These are phyloP conservation scores for Scrobipalpa atriplicella DNA, from an alignment of 2,888 invertebrate genomes.

Conservation along the genomic window DNA sequence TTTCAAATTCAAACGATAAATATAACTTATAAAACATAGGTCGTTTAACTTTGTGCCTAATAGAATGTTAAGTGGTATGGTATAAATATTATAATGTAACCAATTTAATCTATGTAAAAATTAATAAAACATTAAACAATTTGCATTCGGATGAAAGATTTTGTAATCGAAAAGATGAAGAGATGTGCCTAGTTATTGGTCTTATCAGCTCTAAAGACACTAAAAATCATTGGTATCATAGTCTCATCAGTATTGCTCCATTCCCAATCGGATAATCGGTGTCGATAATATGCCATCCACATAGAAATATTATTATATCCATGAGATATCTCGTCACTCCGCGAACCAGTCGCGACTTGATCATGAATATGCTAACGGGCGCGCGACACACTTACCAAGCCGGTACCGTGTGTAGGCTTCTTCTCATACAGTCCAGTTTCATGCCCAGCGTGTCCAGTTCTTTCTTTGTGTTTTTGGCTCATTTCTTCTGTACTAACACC, in stretches of 20 bases:
- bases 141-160: background rate
- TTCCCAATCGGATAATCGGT: background rate
- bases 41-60: background rate
- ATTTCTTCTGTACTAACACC: background rate
- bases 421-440: background rate
- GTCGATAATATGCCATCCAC: background rate
- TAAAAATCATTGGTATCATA: too few species aligned
- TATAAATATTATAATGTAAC: background rate
- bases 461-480: background rate
- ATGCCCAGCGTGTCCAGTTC: background rate
- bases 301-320: too few species aligned
- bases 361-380: slow-evolving; percentile 34
- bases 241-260: too few species aligned
- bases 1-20: too few species aligned
- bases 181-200: background rate
- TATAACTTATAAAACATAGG: background rate
- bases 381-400: slow-evolving; percentile 41
- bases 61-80: too few species aligned
- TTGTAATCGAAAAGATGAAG: background rate
- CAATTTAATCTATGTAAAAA: background rate
- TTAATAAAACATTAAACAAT: background rate
- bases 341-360: background rate
- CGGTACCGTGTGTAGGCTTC: background rate
- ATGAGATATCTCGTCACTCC: background rate
- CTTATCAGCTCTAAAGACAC: too few species aligned